A percentile compares a stretch with the other conserved stretches of the same genome.
phyloP scores from a whole-genome alignment of 1,140 invertebrate species.

The Bombus picipes region DNA sequence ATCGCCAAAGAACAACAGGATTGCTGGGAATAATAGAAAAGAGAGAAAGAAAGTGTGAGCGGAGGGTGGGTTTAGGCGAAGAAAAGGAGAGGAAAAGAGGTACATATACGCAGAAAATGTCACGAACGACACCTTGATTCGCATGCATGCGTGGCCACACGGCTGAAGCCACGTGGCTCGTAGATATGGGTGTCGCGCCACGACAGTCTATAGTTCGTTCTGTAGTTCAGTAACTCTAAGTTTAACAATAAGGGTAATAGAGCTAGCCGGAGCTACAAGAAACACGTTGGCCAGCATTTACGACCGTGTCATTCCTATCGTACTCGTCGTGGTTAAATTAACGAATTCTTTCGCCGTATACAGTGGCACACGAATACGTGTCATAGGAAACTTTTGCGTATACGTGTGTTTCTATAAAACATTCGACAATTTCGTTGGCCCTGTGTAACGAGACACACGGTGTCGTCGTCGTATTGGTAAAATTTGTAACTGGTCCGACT shows the following conservation, averaged over 20 bases:
- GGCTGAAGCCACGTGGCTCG: slow-evolving; percentile 79
- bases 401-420: too few relatives aligned
- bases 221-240: slow-evolving; percentile 82
- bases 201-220: slow-evolving; percentile 79
- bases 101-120: slow-evolving; percentile 12
- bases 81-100: neutral
- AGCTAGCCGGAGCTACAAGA: slow-evolving; percentile 67
- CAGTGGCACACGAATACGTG: too few relatives aligned
- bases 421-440: too few relatives aligned
- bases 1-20: neutral
- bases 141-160: slow-evolving; percentile 69
- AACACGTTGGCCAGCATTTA: slow-evolving; percentile 62
- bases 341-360: slow-evolving; percentile 43
- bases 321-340: slow-evolving; percentile 67
- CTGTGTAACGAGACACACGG: too few relatives aligned
- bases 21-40: neutral
- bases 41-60: neutral
- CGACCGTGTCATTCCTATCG: slow-evolving; percentile 1
- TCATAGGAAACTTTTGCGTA: too few relatives aligned
- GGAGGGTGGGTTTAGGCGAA: neutral
- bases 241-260: slow-evolving; percentile 82
- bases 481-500: too few relatives aligned
- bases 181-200: slow-evolving; percentile 72
- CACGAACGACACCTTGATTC: slow-evolving; percentile 52
- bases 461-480: too few relatives aligned